Percentiles rank a stretch among this genome's conserved stretches.
phyloP scores from a whole-genome alignment of 2,797 vertebrate genomes.

The Xerus rutilus region DNA sequence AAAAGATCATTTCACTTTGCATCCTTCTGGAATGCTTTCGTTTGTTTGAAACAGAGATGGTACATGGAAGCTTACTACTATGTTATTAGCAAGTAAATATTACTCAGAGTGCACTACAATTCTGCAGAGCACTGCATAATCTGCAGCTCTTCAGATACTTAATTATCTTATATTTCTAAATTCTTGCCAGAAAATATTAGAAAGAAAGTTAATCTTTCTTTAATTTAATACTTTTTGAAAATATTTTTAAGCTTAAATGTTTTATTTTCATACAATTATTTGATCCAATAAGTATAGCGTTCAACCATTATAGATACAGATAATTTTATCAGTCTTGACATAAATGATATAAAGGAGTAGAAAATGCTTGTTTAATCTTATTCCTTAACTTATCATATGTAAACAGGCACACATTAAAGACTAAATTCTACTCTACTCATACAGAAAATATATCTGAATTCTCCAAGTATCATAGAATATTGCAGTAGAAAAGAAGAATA shows the following conservation, averaged over 20 bases:
- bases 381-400: slow-evolving; percentile 35
- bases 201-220: slow-evolving; percentile 83
- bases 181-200: slow-evolving; percentile 81
- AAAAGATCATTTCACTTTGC: not conserved
- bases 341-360: slow-evolving; percentile 77
- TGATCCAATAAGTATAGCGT: slow-evolving; percentile 83
- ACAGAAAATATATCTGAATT: not conserved
- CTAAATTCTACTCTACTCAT: not conserved
- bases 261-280: slow-evolving; percentile 86
- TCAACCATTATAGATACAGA: slow-evolving; percentile 78
- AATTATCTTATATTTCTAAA: slow-evolving; percentile 85
- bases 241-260: slow-evolving; percentile 83
- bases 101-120: slow-evolving; percentile 77
- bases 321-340: slow-evolving; percentile 80
- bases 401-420: not conserved
- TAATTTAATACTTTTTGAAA: slow-evolving; percentile 84
- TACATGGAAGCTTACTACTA: slow-evolving; percentile 58
- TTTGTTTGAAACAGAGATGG: not conserved
- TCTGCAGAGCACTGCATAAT: slow-evolving; percentile 82
- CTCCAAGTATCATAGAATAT: not conserved
- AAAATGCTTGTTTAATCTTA: slow-evolving; percentile 84
- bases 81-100: slow-evolving; percentile 55
- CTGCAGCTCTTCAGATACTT: slow-evolving; percentile 84
- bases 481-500: not conserved
- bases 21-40: not conserved